These are phyloP conservation scores for Epiblema foenella DNA, from an alignment of 2,888 invertebrate genomes.

Conservation along the genomic window DNA sequence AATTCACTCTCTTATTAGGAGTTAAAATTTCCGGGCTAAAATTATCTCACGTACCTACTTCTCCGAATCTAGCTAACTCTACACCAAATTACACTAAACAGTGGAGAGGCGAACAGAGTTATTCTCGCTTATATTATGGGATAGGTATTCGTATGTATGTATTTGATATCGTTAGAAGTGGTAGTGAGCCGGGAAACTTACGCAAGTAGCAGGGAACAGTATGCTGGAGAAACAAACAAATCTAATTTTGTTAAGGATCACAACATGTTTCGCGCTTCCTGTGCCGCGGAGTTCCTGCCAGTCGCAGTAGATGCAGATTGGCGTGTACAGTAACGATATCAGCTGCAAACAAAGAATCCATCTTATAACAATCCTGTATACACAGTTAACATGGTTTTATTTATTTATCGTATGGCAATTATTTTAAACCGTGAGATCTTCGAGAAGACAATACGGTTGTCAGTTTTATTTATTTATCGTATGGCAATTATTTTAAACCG, in stretches of 20 bases:
- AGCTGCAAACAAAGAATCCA: slow-evolving; percentile 59
- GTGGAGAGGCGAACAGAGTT: not conserved
- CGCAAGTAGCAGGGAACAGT: slow-evolving; percentile 67
- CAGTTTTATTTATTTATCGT: too few relatives aligned
- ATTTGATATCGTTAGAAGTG: not conserved
- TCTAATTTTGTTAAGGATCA: slow-evolving; percentile 60
- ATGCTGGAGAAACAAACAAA: slow-evolving; percentile 66
- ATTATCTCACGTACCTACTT: not conserved
- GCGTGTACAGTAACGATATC: slow-evolving; percentile 61
- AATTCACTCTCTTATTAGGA: too few relatives aligned
- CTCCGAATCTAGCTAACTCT: not conserved
- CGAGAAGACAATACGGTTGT: too few relatives aligned
- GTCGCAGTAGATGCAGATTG: slow-evolving; percentile 69
- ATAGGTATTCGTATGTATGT: not conserved
- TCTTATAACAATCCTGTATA: too few relatives aligned
- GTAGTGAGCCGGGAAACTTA: slow-evolving; percentile 55
- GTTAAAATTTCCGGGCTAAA: not conserved
- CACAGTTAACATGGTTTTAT: too few relatives aligned
- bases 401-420: too few relatives aligned
- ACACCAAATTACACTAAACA: not conserved
- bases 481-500: too few relatives aligned
- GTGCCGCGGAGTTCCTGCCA: slow-evolving; percentile 61
- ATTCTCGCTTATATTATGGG: not conserved
- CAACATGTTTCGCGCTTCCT: slow-evolving; percentile 53
- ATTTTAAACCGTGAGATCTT: too few relatives aligned